Conservation (phyloP, 2,888 invertebrate species). For the Caenorhabditis panamensis region DNA sequence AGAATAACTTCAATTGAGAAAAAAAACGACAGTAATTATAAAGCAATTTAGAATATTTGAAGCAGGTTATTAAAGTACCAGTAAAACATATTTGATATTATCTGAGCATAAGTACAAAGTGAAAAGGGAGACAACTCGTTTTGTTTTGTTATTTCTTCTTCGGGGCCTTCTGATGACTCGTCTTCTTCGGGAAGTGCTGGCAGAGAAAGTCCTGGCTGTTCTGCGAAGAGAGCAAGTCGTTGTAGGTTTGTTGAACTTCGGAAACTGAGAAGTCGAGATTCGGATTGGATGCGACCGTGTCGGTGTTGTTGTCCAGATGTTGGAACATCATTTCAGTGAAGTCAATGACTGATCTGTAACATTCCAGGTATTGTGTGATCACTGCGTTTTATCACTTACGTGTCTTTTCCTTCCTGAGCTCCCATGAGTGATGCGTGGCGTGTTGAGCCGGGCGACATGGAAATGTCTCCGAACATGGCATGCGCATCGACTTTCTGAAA, state of each 20-base stretch:
- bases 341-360: conserved; percentile 31
- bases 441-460: conserved; percentile 45
- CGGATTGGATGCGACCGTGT: conserved; percentile 10
- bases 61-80: conserved; percentile 5
- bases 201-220: conserved; percentile 52
- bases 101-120: not conserved
- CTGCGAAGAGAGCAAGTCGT: conserved; percentile 46
- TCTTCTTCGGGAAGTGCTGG: conserved; percentile 30
- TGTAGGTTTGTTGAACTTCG: conserved; percentile 45
- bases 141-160: not conserved
- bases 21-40: not conserved
- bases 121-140: not conserved
- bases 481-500: conserved; percentile 21
- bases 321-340: conserved; percentile 50
- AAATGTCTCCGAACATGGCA: conserved; percentile 40
- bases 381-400: not conserved
- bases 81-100: not conserved
- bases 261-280: conserved; percentile 23
- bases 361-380: not conserved
- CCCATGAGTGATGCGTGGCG: conserved; percentile 27
- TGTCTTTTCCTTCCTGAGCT: not conserved
- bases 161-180: too few relatives aligned
- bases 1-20: not conserved
- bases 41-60: too few relatives aligned
- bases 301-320: conserved; percentile 3